These are phyloP conservation scores for Celastrina argiolus DNA, from an alignment of 2,888 invertebrate genomes.

Conservation along the genomic window DNA sequence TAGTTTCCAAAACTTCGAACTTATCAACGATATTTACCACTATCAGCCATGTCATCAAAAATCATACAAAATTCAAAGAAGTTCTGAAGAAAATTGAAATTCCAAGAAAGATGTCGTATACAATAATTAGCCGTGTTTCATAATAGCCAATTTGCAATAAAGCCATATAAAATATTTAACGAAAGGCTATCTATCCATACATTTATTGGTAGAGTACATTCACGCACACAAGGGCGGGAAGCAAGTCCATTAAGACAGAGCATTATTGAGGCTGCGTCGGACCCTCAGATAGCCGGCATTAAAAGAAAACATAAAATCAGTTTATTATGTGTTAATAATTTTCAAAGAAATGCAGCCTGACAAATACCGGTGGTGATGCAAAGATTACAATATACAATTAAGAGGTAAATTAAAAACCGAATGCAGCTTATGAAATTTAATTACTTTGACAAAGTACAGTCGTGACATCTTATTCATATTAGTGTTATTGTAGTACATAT, in stretches of 20 bases:
- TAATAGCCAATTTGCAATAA: no score
- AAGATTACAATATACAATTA: slow-evolving; percentile 39
- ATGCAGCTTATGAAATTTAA: slow-evolving; percentile 3
- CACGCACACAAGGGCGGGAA: slow-evolving; percentile 43
- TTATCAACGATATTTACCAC: not conserved
- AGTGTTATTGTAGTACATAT: not conserved
- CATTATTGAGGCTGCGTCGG: slow-evolving; percentile 66
- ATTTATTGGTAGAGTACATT: not conserved
- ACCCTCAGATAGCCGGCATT: slow-evolving; percentile 53
- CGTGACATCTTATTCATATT: not conserved
- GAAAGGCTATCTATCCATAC: not conserved
- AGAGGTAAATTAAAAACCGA: slow-evolving; percentile 19
- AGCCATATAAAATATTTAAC: no score
- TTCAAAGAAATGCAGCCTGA: slow-evolving; percentile 54
- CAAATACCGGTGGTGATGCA: not conserved
- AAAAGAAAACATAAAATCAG: slow-evolving; percentile 74
- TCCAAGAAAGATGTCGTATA: no score
- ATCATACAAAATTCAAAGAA: not conserved
- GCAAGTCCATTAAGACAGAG: slow-evolving; percentile 64
- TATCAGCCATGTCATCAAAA: not conserved
- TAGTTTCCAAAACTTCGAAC: not conserved
- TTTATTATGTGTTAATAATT: slow-evolving; percentile 78
- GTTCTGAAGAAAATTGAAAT: no score
- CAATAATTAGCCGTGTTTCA: no score
- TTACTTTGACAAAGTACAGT: not conserved